Evolutionary conservation across 2,888 invertebrate genomes (phyloP).

Genomic region (Ellobium chinense): DNA sequence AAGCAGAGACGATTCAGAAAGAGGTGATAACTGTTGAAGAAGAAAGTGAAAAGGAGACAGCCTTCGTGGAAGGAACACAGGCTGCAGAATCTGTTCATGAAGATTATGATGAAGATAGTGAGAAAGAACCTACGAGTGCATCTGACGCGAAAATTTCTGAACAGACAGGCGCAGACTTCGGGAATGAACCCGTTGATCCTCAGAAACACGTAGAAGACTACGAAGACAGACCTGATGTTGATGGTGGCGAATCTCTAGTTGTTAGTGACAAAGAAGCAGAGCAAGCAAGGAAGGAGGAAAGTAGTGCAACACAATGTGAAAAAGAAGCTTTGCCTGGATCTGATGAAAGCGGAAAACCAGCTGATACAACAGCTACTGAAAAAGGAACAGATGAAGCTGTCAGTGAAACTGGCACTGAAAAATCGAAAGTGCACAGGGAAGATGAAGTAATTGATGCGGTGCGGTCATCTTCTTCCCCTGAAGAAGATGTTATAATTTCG

Average conservation of each 20-base stretch:
- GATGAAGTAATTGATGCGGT: background rate
- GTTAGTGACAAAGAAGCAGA: background rate
- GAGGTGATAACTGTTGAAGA: no score
- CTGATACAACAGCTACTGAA: background rate
- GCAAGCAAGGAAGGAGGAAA: no score
- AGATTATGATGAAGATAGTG: background rate
- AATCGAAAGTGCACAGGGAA: no score
- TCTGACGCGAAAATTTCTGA: background rate
- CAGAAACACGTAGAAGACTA: background rate
- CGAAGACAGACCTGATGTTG: background rate
- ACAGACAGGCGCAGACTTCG: background rate
- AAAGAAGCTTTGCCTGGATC: background rate
- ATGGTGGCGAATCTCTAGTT: background rate
- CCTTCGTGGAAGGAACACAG: background rate
- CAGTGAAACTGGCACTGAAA: no score
- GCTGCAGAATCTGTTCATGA: background rate
- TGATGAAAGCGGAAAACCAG: background rate
- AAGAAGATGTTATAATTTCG: conserved; percentile 34
- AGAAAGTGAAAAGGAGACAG: background rate
- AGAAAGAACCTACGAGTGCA: background rate
- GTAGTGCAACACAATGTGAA: no score
- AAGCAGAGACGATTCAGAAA: background rate
- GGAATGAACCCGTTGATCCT: background rate
- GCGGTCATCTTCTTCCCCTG: background rate
- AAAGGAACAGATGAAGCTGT: no score